These are phyloP conservation scores for Tetheella fluctuosa DNA, from an alignment of 2,888 invertebrate species.

Conservation along the genomic window DNA sequence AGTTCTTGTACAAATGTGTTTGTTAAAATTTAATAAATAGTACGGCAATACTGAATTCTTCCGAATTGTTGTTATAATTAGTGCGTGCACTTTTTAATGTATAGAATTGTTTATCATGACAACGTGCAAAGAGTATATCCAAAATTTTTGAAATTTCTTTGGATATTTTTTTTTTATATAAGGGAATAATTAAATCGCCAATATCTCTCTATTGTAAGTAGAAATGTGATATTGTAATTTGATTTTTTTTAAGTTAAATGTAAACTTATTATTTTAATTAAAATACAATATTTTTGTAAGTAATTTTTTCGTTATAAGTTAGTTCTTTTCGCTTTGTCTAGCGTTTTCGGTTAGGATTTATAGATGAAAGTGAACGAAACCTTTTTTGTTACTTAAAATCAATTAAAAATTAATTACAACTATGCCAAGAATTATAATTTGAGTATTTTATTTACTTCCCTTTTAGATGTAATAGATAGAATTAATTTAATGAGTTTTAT, in stretches of 20 bases:
- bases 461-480: constrained; percentile 9
- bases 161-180: constrained; percentile 43
- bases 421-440: constrained; percentile 76
- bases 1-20: constrained; percentile 70
- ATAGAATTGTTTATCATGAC: constrained; percentile 65
- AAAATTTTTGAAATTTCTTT: constrained; percentile 59
- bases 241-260: constrained; percentile 74
- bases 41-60: constrained; percentile 79
- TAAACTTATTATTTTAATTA: constrained; percentile 78
- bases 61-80: constrained; percentile 73
- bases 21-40: constrained; percentile 49
- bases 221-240: constrained; percentile 85
- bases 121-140: constrained; percentile 66
- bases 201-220: constrained; percentile 84
- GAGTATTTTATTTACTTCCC: constrained; percentile 57
- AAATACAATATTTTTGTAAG: constrained; percentile 81
- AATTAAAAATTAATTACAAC: constrained; percentile 83
- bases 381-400: constrained; percentile 83
- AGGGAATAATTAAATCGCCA: constrained; percentile 66
- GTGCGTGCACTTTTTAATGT: constrained; percentile 61
- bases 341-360: constrained; percentile 78
- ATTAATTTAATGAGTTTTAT: too few species aligned
- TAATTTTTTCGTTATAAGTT: constrained; percentile 75
- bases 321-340: constrained; percentile 74
- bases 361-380: constrained; percentile 75